phyloP scores from a whole-genome alignment of 1,140 invertebrate species.

The Nebria ingens region DNA sequence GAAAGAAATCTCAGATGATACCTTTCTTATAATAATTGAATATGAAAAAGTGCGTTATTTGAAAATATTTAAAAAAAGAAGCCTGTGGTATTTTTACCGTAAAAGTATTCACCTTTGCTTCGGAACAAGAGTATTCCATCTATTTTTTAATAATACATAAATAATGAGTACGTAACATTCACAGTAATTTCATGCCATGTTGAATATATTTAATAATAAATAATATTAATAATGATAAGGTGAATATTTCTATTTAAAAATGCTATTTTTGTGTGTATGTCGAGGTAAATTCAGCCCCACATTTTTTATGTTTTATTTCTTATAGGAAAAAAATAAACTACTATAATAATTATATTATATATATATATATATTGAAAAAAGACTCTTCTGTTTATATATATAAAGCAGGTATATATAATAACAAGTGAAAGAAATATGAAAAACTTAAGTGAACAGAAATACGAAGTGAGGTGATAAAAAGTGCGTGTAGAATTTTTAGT shows the following conservation, averaged over 20 bases:
- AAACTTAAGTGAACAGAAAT: conserved; percentile 18
- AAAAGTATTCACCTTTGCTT: conserved; percentile 18
- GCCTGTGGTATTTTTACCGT: conserved; percentile 24
- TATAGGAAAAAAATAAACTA: conserved; percentile 26
- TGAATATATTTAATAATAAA: background rate
- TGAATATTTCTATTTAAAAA: conserved; percentile 26
- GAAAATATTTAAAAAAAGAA: conserved; percentile 10
- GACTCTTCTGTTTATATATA: conserved; percentile 23
- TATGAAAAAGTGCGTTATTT: conserved; percentile 7
- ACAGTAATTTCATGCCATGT: background rate
- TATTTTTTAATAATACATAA: background rate
- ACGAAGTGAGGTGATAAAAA: conserved; percentile 20
- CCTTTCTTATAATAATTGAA: background rate
- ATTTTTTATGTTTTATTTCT: conserved; percentile 29
- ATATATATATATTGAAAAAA: conserved; percentile 24
- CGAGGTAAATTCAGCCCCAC: conserved; percentile 24
- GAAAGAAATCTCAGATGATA: conserved; percentile 3
- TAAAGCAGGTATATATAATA: conserved; percentile 7
- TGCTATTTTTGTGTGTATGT: conserved; percentile 17
- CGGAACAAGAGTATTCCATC: conserved; percentile 11
- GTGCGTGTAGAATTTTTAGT: conserved; percentile 24
- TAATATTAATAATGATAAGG: too few relatives aligned
- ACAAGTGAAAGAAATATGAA: conserved; percentile 14
- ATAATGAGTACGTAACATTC: background rate
- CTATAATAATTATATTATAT: conserved; percentile 27